Conservation (phyloP, 2,797 vertebrate species). For the Pseudochaenichthys georgianus region DNA sequence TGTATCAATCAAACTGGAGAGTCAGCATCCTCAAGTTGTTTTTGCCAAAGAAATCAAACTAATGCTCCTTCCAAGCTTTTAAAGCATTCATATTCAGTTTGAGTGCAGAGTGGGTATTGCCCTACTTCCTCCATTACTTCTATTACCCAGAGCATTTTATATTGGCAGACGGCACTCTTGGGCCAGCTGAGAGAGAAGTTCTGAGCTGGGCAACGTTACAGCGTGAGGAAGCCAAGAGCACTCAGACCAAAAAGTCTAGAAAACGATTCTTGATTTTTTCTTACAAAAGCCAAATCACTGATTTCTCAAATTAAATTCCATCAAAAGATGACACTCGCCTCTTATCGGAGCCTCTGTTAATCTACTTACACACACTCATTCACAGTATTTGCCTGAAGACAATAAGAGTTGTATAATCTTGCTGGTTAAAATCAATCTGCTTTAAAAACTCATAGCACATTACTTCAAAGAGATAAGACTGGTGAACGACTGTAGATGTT, state of each 20-base stretch:
- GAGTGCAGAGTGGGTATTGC: constrained; percentile 36
- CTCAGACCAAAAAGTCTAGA: background rate
- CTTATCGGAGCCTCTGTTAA: background rate
- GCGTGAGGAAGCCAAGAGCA: constrained; percentile 10
- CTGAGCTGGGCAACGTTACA: constrained; percentile 8
- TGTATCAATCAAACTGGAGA: constrained; percentile 29
- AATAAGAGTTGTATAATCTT: constrained; percentile 30
- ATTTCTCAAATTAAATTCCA: background rate
- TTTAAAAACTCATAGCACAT: constrained; percentile 25
- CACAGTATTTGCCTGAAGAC: constrained; percentile 11
- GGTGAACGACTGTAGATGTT: constrained; percentile 26
- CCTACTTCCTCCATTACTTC: constrained; percentile 55
- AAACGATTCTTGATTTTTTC: background rate
- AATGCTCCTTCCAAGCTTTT: constrained; percentile 49
- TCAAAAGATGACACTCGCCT: background rate
- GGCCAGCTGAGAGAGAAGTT: constrained; percentile 31
- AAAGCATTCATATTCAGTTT: constrained; percentile 33
- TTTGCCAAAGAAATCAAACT: constrained; percentile 49
- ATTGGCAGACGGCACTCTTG: constrained; percentile 26
- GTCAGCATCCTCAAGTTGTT: constrained; percentile 46
- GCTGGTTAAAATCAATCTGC: constrained; percentile 15
- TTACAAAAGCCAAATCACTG: background rate
- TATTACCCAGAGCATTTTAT: constrained; percentile 44
- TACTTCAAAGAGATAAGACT: constrained; percentile 25
- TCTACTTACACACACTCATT: constrained; percentile 8